Evolutionary conservation across 2,113 vertebrate genomes (phyloP).

Genomic region (Craseonycteris thonglongyai): DNA sequence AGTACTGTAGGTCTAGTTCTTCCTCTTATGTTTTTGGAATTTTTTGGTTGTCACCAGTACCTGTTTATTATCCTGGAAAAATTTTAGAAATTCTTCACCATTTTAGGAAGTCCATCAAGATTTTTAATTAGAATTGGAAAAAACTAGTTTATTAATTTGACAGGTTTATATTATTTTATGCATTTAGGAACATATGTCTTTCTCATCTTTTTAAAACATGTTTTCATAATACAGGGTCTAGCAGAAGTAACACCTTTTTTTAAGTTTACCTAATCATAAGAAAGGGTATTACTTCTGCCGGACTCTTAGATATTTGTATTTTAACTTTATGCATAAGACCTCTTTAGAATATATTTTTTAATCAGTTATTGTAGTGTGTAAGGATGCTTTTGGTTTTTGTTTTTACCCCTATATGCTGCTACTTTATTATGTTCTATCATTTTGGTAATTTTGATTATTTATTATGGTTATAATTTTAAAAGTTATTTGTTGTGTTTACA

Average conservation of each 20-base stretch:
- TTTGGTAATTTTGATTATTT: slow-evolving; percentile 7
- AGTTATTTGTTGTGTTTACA: slow-evolving; percentile 1
- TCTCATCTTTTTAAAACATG: not conserved
- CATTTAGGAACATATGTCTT: not conserved
- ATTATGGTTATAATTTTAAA: not conserved
- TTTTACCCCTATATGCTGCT: not conserved
- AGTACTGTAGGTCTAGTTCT: not conserved
- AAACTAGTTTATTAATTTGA: not conserved
- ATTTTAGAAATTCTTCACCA: not conserved
- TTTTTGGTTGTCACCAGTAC: not conserved
- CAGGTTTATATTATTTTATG: not conserved
- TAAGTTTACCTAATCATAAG: too few species aligned
- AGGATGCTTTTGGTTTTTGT: not conserved
- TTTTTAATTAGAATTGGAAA: slow-evolving; percentile 23
- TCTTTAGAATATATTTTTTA: slow-evolving; percentile 24
- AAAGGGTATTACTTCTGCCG: too few species aligned
- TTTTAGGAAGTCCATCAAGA: not conserved
- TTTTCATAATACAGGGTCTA: slow-evolving; percentile 40
- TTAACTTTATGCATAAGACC: not conserved
- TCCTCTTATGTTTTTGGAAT: not conserved
- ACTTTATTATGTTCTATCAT: not conserved
- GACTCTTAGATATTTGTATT: not conserved
- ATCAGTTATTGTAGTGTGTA: not conserved
- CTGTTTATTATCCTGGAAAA: slow-evolving; percentile 26
- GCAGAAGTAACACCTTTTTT: too few species aligned